These are phyloP conservation scores for Ceratothoa steindachneri DNA, from an alignment of 2,888 invertebrate species.

Conservation along the genomic window DNA sequence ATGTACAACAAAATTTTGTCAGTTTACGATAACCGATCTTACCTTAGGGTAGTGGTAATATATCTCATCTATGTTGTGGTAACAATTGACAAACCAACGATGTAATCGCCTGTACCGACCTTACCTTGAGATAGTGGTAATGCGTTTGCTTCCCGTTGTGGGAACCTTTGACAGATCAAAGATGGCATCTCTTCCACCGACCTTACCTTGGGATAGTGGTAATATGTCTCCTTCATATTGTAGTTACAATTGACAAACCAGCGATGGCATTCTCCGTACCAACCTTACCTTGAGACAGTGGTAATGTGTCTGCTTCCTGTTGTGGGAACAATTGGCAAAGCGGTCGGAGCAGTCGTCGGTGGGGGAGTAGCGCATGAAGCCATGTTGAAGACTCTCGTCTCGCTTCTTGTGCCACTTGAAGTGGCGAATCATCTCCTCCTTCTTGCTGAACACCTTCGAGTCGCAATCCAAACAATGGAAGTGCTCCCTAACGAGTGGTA, in stretches of 20 bases:
- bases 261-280: conserved; percentile 89
- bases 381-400: conserved; percentile 91
- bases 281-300: conserved; percentile 82
- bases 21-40: too few relatives aligned
- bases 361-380: conserved; percentile 90
- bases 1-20: too few relatives aligned
- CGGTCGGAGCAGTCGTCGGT: conserved; percentile 85
- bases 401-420: conserved; percentile 99
- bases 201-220: conserved; percentile 85
- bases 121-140: too few relatives aligned
- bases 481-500: conserved; percentile 67
- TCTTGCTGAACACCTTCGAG: conserved; percentile 85
- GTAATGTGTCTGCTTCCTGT: conserved; percentile 90
- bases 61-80: too few relatives aligned
- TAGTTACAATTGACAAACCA: conserved; percentile 68
- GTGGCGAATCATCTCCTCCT: conserved; percentile 97
- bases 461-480: conserved; percentile 85
- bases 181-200: too few relatives aligned
- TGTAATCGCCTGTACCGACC: too few relatives aligned
- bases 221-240: conserved; percentile 90
- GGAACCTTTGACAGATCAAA: too few relatives aligned
- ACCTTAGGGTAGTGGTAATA: too few relatives aligned
- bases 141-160: too few relatives aligned
- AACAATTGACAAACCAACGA: too few relatives aligned
- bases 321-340: conserved; percentile 71